phyloP scores from a whole-genome alignment of 2,888 invertebrate species.

The Suillia variegata region DNA sequence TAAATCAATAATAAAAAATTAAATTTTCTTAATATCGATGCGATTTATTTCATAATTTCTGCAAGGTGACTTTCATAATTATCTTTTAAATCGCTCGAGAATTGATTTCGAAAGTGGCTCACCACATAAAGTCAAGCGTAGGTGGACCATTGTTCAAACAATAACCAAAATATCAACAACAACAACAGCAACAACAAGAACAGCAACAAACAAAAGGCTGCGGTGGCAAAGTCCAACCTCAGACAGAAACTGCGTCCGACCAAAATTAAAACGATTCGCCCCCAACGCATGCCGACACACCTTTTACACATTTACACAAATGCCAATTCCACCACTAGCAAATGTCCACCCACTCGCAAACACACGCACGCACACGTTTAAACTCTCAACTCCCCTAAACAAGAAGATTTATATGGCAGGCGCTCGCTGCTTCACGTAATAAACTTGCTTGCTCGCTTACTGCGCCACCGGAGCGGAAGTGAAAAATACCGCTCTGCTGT shows the following conservation, averaged over 20 bases:
- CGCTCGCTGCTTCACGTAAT: constrained; percentile 18
- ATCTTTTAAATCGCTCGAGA: too few relatives aligned
- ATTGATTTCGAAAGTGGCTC: too few relatives aligned
- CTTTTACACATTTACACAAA: constrained; percentile 4
- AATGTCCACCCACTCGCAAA: background rate
- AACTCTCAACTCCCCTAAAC: background rate
- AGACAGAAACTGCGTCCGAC: background rate
- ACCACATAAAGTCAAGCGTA: too few relatives aligned
- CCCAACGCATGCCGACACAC: constrained; percentile 2
- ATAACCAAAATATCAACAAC: background rate
- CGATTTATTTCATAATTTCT: too few relatives aligned
- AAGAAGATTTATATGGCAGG: constrained; percentile 22
- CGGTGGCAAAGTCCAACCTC: background rate
- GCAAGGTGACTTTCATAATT: too few relatives aligned
- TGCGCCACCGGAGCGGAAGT: constrained; percentile 33
- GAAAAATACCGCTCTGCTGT: constrained; percentile 40
- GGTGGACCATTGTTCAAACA: too few relatives aligned
- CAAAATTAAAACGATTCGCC: background rate
- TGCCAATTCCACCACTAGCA: background rate
- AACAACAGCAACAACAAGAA: background rate
- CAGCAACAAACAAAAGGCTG: background rate
- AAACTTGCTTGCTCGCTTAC: constrained; percentile 14
- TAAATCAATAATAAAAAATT: too few relatives aligned
- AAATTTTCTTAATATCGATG: too few relatives aligned
- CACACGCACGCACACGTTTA: background rate